These are phyloP conservation scores for Pseudolycoriella hygida DNA, from an alignment of 2,888 invertebrate species.

Conservation along the genomic window DNA sequence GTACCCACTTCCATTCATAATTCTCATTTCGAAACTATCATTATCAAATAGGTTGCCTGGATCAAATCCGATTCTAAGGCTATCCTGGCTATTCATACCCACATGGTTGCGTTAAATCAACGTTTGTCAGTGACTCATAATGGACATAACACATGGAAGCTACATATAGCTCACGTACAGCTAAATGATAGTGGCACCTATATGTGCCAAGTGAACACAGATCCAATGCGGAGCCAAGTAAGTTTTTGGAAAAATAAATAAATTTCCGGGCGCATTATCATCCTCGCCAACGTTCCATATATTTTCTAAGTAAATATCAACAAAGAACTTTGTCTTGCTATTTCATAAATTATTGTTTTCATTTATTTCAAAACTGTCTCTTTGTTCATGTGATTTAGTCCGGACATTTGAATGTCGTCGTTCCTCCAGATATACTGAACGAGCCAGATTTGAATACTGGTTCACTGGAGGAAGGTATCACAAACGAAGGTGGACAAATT, in stretches of 20 bases:
- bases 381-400: constrained; percentile 37
- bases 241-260: background rate
- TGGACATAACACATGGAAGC: constrained; percentile 85
- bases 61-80: constrained; percentile 82
- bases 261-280: background rate
- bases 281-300: background rate
- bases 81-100: constrained; percentile 74
- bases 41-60: constrained; percentile 60
- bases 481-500: constrained; percentile 64
- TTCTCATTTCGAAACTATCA: no score
- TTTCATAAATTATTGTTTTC: constrained; percentile 6
- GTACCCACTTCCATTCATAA: no score
- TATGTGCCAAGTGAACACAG: constrained; percentile 89
- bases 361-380: background rate
- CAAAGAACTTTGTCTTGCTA: constrained; percentile 2
- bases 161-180: constrained; percentile 78
- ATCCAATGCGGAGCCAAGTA: constrained; percentile 49
- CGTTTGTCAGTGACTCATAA: constrained; percentile 77
- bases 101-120: constrained; percentile 76
- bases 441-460: constrained; percentile 19
- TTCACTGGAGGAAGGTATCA: constrained; percentile 46
- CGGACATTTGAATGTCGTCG: constrained; percentile 71
- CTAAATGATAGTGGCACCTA: constrained; percentile 83
- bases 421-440: constrained; percentile 73
- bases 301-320: background rate